A percentile compares a stretch with the other conserved stretches of the same genome.
These are phyloP conservation scores for Corythornis leucogaster DNA, from an alignment of 2,797 vertebrate genomes.

Conservation along the genomic window DNA sequence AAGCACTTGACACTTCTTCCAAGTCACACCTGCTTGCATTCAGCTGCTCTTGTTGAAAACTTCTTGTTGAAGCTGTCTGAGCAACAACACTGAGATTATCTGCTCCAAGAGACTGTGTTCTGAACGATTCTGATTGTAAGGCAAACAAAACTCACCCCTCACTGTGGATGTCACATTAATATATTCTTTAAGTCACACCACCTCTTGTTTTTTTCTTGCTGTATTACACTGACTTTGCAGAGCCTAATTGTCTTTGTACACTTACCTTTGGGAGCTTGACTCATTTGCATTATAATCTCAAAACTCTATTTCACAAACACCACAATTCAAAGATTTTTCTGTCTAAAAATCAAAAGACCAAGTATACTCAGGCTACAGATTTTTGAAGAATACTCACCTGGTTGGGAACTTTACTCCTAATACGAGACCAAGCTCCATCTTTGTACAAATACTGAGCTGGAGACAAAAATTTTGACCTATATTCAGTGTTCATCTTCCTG, in stretches of 20 bases:
- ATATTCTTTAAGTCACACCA: not conserved
- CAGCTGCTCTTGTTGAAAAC: not conserved
- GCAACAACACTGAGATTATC: not conserved
- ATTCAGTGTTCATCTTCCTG: conserved; percentile 88
- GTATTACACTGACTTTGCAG: not conserved
- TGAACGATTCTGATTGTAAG: not conserved
- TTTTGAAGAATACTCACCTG: conserved; percentile 70
- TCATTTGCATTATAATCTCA: not conserved
- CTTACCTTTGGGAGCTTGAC: not conserved
- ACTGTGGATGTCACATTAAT: not conserved
- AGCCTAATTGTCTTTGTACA: not conserved
- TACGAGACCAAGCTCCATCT: conserved; percentile 81
- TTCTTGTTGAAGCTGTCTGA: not conserved
- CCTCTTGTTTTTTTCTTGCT: not conserved
- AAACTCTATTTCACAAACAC: not conserved
- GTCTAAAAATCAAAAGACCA: not conserved
- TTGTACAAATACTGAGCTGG: conserved; percentile 84
- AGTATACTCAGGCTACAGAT: not conserved
- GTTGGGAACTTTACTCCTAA: conserved; percentile 67
- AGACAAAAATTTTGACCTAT: conserved; percentile 86
- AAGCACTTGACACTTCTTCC: not conserved
- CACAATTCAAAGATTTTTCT: not conserved
- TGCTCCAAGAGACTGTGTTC: not conserved
- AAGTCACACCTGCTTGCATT: not conserved
- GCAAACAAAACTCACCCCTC: not conserved